These are phyloP conservation scores for Metopolophium dirhodum DNA, from an alignment of 1,140 invertebrate genomes.

Conservation along the genomic window DNA sequence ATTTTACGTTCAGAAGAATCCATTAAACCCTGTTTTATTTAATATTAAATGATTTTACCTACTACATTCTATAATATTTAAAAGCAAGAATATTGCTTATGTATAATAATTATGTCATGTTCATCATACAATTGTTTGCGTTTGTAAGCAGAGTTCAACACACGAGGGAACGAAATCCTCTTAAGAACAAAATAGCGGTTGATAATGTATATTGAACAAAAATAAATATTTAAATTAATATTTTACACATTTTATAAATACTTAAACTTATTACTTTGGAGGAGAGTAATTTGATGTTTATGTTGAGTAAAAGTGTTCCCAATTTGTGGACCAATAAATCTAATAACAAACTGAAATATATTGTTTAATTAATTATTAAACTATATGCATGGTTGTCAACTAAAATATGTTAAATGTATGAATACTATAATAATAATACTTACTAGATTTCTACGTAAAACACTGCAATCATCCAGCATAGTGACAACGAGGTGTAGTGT, in stretches of 20 bases:
- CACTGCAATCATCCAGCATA: constrained; percentile 67
- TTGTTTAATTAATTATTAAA: neutral
- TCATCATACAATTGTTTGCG: neutral
- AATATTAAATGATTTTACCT: neutral
- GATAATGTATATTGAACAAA: neutral
- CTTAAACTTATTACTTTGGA: constrained; percentile 27
- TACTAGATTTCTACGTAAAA: constrained; percentile 59
- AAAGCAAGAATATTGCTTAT: neutral
- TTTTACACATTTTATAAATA: neutral
- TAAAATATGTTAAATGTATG: neutral
- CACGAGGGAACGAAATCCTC: neutral
- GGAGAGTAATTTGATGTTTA: neutral
- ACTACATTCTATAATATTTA: neutral
- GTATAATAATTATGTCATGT: too few species aligned
- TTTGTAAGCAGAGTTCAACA: neutral
- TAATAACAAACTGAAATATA: constrained; percentile 48
- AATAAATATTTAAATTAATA: neutral
- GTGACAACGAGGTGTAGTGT: constrained; percentile 73
- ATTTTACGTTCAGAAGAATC: too few species aligned
- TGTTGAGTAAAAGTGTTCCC: constrained; percentile 13
- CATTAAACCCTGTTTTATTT: neutral
- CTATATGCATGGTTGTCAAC: neutral
- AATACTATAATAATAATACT: constrained; percentile 52
- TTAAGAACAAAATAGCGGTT: neutral
- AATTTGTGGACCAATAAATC: constrained; percentile 44